These are phyloP conservation scores for Perca fluviatilis DNA, from an alignment of 2,113 vertebrate species.

Conservation along the genomic window DNA sequence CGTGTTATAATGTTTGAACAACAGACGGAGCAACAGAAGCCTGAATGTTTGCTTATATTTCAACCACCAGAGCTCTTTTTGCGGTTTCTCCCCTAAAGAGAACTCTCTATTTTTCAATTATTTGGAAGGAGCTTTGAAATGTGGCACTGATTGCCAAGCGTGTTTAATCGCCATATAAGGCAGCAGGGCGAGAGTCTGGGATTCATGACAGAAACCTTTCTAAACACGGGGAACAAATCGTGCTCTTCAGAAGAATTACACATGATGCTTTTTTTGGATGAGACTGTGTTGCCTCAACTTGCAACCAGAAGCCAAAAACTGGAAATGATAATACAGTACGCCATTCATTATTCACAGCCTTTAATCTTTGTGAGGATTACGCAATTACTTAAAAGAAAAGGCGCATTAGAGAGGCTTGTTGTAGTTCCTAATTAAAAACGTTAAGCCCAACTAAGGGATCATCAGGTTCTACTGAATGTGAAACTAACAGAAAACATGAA, in stretches of 20 bases:
- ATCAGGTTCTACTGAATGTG: background rate
- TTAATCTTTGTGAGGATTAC: background rate
- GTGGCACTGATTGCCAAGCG: background rate
- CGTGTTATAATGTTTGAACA: conserved; percentile 13
- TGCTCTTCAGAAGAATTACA: conserved; percentile 11
- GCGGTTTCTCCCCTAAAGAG: background rate
- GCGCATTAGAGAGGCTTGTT: background rate
- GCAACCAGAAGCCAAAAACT: conserved; percentile 16
- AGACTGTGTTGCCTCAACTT: background rate
- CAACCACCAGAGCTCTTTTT: background rate
- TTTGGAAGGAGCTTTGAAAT: conserved; percentile 32
- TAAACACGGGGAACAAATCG: conserved; percentile 23
- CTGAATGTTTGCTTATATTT: conserved; percentile 14
- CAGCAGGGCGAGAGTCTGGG: conserved; percentile 16
- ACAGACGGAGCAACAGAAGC: background rate
- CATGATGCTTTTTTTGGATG: conserved; percentile 5
- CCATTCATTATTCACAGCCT: background rate
- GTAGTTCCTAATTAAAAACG: background rate
- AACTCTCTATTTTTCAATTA: conserved; percentile 7
- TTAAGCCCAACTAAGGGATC: conserved; percentile 9
- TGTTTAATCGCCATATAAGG: conserved; percentile 41
- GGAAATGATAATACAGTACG: background rate
- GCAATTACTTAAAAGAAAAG: background rate
- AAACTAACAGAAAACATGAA: background rate
- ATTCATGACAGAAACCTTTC: conserved; percentile 31